These are phyloP conservation scores for Philhelius pedissequus DNA, from an alignment of 2,888 invertebrate species.

Conservation along the genomic window DNA sequence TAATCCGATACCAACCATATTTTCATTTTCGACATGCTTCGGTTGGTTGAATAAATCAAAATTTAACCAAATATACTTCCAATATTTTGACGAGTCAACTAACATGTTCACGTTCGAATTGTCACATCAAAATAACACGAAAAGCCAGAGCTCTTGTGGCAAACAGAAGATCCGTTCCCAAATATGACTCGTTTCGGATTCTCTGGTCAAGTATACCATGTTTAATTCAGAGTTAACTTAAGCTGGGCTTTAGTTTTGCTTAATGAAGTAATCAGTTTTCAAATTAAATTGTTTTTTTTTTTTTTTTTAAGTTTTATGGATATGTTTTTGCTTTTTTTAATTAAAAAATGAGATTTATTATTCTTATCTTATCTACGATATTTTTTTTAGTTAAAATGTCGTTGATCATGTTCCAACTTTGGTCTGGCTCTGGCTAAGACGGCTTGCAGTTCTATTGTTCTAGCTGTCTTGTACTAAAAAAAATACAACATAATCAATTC, in stretches of 20 bases:
- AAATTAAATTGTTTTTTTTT: not conserved
- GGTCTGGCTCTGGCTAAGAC: conserved; percentile 84
- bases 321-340: not conserved
- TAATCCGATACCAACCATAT: no score
- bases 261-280: not conserved
- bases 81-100: no score
- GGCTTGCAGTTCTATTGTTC: conserved; percentile 85
- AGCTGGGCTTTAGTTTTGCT: not conserved
- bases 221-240: not conserved
- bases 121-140: no score
- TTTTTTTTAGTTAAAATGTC: not conserved
- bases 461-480: conserved; percentile 85
- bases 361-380: no score
- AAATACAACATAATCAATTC: not conserved
- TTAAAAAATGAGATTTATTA: not conserved
- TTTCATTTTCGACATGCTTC: no score
- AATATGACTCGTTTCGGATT: not conserved
- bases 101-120: no score
- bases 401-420: conserved; percentile 45
- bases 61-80: no score
- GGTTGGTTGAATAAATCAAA: no score
- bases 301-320: not conserved
- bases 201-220: not conserved
- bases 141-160: not conserved
- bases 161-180: not conserved